Percentiles rank a stretch among this genome's conserved stretches.
phyloP scores from a whole-genome alignment of 2,113 vertebrate genomes.

The Hepsetus odoe region DNA sequence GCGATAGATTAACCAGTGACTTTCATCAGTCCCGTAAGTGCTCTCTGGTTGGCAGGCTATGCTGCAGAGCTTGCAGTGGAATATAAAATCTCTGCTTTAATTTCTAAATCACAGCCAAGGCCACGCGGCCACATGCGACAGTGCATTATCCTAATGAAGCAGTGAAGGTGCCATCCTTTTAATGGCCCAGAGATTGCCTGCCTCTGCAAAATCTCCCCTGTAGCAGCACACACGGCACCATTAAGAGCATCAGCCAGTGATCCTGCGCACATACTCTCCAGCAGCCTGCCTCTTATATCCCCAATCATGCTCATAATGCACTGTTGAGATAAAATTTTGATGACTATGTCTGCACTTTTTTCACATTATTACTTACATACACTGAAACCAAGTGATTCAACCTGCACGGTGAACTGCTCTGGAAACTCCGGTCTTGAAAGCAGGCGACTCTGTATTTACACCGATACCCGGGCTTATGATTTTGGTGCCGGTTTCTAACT shows the following conservation, averaged over 20 bases:
- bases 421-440: too few species aligned
- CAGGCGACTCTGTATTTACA: too few species aligned
- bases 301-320: not conserved
- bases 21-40: not conserved
- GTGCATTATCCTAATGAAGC: slow-evolving; percentile 50
- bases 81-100: slow-evolving; percentile 23
- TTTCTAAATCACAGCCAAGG: slow-evolving; percentile 21
- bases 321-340: too few species aligned
- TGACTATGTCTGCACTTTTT: not conserved
- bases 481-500: too few species aligned
- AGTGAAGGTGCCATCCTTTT: slow-evolving; percentile 33
- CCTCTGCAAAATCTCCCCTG: slow-evolving; percentile 32
- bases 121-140: not conserved
- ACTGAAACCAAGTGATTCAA: too few species aligned
- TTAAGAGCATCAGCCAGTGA: not conserved
- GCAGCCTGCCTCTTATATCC: not conserved
- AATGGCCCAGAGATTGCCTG: slow-evolving; percentile 27
- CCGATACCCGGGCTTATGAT: too few species aligned
- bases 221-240: not conserved
- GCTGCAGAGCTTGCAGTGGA: not conserved
- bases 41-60: not conserved
- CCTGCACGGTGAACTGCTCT: too few species aligned
- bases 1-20: not conserved
- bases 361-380: too few species aligned
- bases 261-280: not conserved